phyloP scores from a whole-genome alignment of 1,140 invertebrate species.

The Drosophila trapezifrons region DNA sequence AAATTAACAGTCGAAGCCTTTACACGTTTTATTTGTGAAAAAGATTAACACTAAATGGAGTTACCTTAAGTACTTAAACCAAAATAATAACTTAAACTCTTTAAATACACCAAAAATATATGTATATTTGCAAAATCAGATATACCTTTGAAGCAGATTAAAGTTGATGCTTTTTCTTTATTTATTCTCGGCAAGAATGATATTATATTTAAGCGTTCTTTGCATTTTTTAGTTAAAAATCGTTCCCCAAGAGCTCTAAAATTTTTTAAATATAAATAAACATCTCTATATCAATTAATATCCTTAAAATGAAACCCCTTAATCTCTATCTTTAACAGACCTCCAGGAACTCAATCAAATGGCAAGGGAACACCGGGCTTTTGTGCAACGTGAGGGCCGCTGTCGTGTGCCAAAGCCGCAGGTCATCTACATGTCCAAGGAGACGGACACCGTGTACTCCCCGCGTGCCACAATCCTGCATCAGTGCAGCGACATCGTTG shows the following conservation, averaged over 20 bases:
- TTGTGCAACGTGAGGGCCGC: constrained; percentile 17
- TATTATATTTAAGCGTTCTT: neutral
- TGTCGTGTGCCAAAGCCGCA: constrained; percentile 53
- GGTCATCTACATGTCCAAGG: constrained; percentile 52
- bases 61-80: neutral
- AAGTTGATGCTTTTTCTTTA: neutral
- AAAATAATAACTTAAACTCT: neutral
- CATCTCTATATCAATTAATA: neutral
- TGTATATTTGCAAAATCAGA: neutral
- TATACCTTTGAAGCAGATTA: neutral
- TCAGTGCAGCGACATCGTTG: constrained; percentile 89
- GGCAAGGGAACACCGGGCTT: constrained; percentile 5
- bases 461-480: constrained; percentile 90
- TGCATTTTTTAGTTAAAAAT: too few species aligned
- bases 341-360: constrained; percentile 17
- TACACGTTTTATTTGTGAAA: neutral
- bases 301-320: neutral
- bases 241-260: fast-evolving
- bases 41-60: neutral
- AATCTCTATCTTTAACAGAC: neutral
- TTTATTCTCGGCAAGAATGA: fast-evolving
- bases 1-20: neutral
- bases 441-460: constrained; percentile 87
- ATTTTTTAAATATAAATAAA: neutral
- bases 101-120: neutral